Base-by-base conservation (phyloP, 2,797 vertebrate genomes). In the Microctenopoma stevenorrisi region DNA sequence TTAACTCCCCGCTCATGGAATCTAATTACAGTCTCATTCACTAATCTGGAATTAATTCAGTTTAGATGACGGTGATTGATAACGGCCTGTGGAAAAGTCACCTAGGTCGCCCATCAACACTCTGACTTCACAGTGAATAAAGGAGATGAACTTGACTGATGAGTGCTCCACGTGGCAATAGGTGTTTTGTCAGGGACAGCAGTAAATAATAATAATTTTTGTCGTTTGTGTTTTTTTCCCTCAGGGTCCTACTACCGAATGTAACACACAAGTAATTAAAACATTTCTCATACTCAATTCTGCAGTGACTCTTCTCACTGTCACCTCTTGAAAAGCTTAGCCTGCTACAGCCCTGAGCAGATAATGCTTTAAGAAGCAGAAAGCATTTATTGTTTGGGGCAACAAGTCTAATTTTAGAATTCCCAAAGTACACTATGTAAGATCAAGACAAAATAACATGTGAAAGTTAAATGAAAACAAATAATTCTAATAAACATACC, bases 21-120 rank as follows among this genome's bases (percentile, higher is more conserved):
- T 89, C 86, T 85, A 90, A 92, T 93, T 93, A 91, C 82, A 78
- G 72, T 56, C 60, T 47, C 78, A 61, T 82, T 78, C 86, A 78
- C 88, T 92, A 85, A 92, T 90, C 91, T 91, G 80, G 78, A 90
- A 89, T 89, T 88, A 89, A 92, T 91, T 90, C 79, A 89, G 85
- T 91, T 86, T 79, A 88, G 90, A 90, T 92, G 83, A 87, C 89
- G 79, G 85, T 88, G 89, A 90, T 89, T 88, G 89, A 92, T 91
- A 90, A 87, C 72, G 26, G 82, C 87, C 44, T 37, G 15, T 55
- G 80, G 83, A 86, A 84, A 78, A 89, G 84, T 90, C 88, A 89
- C 76, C 78, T 47, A 67, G 81, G 90, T 85, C 81, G 25, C 81
- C 28, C 35, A 57, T 87, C 85, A 78, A 76, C 82, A 68, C 68